Evolutionary conservation across 92 coral and sea anemone genomes (phyloP).

Genomic region (Siderastrea radians): DNA sequence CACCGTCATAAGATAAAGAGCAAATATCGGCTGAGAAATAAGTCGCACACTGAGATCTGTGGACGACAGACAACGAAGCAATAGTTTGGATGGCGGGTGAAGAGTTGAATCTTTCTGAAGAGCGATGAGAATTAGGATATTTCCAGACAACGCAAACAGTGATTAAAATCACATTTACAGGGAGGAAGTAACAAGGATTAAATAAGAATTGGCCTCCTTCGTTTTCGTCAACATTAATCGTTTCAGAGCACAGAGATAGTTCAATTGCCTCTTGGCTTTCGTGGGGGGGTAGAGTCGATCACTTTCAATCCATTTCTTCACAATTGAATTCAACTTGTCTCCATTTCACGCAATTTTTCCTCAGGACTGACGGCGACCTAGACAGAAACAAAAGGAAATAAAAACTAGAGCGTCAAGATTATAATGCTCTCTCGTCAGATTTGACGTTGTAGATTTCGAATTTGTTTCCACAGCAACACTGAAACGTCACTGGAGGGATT

Average conservation of each 20-base stretch:
- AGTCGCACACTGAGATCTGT: slow-evolving; percentile 22
- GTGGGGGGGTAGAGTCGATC: background rate
- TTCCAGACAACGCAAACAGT: background rate
- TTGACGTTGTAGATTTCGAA: too few species aligned
- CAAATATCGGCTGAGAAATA: slow-evolving; percentile 3
- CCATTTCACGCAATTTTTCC: too few species aligned
- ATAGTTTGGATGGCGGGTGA: slow-evolving; percentile 12
- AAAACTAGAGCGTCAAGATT: too few species aligned
- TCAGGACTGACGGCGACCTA: too few species aligned
- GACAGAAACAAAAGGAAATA: too few species aligned
- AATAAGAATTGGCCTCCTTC: background rate
- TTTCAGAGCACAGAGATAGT: too few species aligned
- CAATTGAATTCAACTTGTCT: too few species aligned
- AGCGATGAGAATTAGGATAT: slow-evolving; percentile 5
- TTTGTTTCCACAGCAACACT: too few species aligned
- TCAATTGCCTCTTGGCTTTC: too few species aligned
- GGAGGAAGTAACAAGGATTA: background rate
- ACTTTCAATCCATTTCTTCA: background rate
- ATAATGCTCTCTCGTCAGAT: too few species aligned
- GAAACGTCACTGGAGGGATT: too few species aligned
- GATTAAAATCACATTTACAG: slow-evolving; percentile 8
- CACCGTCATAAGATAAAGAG: background rate
- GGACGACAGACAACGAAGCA: slow-evolving; percentile 6
- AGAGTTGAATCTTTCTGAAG: slow-evolving; percentile 17
- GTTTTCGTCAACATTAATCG: background rate